These are phyloP conservation scores for Gorsachius goisagi DNA, from an alignment of 2,113 vertebrate species.

Conservation along the genomic window DNA sequence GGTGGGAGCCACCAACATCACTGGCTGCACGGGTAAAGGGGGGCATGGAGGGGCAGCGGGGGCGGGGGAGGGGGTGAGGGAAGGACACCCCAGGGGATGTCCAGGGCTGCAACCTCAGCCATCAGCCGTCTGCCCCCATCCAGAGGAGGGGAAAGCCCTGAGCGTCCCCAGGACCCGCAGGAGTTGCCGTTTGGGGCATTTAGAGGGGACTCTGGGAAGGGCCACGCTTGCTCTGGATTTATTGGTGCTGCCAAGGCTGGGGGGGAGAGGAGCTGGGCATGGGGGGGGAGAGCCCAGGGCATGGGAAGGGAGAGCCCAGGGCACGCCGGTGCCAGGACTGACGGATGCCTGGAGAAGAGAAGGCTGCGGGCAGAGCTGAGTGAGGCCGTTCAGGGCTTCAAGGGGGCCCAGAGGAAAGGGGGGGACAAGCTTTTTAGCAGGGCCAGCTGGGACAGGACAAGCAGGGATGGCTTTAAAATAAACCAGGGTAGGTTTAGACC, in stretches of 20 bases:
- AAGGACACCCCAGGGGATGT: accelerated
- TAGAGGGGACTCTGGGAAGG: not conserved
- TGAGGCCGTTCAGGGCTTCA: too few relatives aligned
- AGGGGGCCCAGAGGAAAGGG: too few relatives aligned
- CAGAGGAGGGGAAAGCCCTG: not conserved
- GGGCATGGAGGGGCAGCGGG: accelerated
- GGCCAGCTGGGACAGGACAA: too few relatives aligned
- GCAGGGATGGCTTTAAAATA: too few relatives aligned
- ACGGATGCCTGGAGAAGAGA: not conserved
- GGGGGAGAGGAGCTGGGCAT: not conserved
- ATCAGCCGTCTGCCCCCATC: not conserved
- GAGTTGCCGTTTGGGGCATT: not conserved
- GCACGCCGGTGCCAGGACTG: not conserved
- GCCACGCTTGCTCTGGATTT: not conserved
- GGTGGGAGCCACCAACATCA: constrained; percentile 88
- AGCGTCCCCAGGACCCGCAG: not conserved
- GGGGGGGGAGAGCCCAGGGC: too few relatives aligned
- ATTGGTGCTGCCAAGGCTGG: not conserved
- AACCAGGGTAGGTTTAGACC: too few relatives aligned
- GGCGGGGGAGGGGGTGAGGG: too few relatives aligned
- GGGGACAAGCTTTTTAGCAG: too few relatives aligned
- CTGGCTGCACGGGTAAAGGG: constrained; percentile 87
- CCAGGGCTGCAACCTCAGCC: not conserved
- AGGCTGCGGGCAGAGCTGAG: too few relatives aligned
- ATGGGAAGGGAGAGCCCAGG: not conserved